Base-by-base conservation (phyloP, 2,888 invertebrate genomes). In the Sarcophaga variegata region DNA sequence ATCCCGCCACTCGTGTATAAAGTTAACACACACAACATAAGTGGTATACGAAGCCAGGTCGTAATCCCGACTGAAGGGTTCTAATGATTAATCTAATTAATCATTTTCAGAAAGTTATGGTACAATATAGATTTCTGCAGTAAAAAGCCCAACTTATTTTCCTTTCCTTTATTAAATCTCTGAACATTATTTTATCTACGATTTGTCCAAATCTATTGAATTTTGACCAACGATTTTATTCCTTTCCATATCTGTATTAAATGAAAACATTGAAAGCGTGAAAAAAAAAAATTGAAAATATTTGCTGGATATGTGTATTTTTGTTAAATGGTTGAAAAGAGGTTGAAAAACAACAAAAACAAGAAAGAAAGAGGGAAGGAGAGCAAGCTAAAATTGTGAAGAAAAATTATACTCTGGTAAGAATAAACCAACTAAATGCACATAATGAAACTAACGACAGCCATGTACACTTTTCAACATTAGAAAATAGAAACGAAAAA, bases 401-500 rank as follows among this genome's bases (percentile, higher is more conserved):
- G 20, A 25, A 71, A 67, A 67, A 71, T n/a, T 69, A 59, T 63
- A 47, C 69, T 66, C 69, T 66, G 67, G 25, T 14, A 80, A 76
- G 75, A 64, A 77, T 74, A 74, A 74, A 81, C 77, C 77, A 81
- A 81, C 77, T 78, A 78, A 85, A 74, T 81, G 85, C 67, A 71
- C 74, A 81, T 81, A 86, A 86, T 83, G 81, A 83, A 86, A 81
- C 86, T 78, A 86, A 86, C 83, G 81, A 86, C 81, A 86, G 78
- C 54, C 83, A 78, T 74, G 54, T 54, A 54, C 54, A 54, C 60
- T 74, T 78, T 78, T 64, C 66, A 78, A 78, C 81, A 83, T 83
- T 86, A 81, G 77, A 83, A 81, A 81, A 81, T 59, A 59, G 12
- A 77, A 80, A 79, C 37, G 59, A 66, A 69, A 20, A n/a, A 12